Base-by-base conservation (phyloP, 2,797 vertebrate species). In the Malacoraja senta region DNA sequence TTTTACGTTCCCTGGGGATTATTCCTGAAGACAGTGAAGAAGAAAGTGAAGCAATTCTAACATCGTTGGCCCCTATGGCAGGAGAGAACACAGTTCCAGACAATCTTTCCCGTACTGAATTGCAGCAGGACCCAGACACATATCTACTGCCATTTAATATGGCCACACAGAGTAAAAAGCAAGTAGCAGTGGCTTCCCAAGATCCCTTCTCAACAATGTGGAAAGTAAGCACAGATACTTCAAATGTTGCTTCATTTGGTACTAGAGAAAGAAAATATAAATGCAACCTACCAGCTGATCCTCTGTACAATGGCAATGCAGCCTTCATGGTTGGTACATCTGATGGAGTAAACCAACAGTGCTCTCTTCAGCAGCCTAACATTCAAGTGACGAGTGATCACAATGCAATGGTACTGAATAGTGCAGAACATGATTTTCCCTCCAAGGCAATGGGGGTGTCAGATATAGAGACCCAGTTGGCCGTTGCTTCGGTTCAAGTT, bases 1-100 rank as follows among this genome's bases (percentile, higher is more conserved):
- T 88, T 88, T 88, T 88, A 35, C 84, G 84, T 35, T 88, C 84
- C 65, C 65, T 88, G 8, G 84, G 84, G 17, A 88, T 88, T 32
- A 68, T 88, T 68, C 84, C 84, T 2, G 84, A 88, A 32, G 63
- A 88, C 21, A 68, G 24, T 8, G 84, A 21, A 21, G 84, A 12
- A 68, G 13, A 10, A 21, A 21, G 17, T 63, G 26, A 26, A 17
- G 29, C 3, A 63, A 86, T n/a, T 86, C 29, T n/a, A 15, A 86
- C 58, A 13, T 86, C 83, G 7, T 19, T 32, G 58, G 13, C 29
- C 17, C 58, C 83, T n/a, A 63, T 19, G 21, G 8, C 63, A 24
- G n/a, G 68, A 35, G 61, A 35, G 17, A 68, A 9, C 8, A 35
- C 7, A 19, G n/a, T 8, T n/a, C n/a, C 15, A 19, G 32, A 3